Conservation (phyloP, 2,888 invertebrate species). For the Choristoneura rosaceana region DNA sequence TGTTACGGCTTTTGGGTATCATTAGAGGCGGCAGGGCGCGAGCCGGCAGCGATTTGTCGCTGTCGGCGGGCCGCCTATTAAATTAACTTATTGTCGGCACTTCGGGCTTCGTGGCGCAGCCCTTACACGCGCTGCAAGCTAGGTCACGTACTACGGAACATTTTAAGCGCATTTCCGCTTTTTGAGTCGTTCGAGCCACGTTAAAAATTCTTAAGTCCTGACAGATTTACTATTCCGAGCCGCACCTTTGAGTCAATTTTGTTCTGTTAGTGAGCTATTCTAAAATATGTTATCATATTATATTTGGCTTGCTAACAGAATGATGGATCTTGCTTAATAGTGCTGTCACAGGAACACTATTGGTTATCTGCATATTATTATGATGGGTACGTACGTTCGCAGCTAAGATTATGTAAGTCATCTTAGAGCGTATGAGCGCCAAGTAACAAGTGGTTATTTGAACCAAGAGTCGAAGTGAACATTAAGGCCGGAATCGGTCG, state of each 20-base stretch:
- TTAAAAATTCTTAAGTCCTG: constrained; percentile 46
- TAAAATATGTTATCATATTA: background rate
- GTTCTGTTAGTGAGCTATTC: background rate
- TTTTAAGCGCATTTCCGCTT: constrained; percentile 77
- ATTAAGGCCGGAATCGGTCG: too few species aligned
- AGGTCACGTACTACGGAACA: constrained; percentile 74
- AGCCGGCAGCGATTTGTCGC: constrained; percentile 54
- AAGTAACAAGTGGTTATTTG: too few species aligned
- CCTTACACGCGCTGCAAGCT: constrained; percentile 42
- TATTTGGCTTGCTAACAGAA: background rate
- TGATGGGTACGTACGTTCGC: too few species aligned
- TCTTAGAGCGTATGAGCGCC: too few species aligned
- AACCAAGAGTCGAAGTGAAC: too few species aligned
- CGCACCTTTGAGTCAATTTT: constrained; percentile 12
- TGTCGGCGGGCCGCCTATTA: constrained; percentile 50
- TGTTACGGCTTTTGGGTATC: constrained; percentile 47
- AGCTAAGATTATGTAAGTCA: too few species aligned
- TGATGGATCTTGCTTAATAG: background rate
- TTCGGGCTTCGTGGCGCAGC: constrained; percentile 28
- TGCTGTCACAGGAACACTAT: background rate
- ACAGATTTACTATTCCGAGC: constrained; percentile 31
- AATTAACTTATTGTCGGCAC: constrained; percentile 51
- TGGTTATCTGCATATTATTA: background rate
- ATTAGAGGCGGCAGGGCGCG: constrained; percentile 46
- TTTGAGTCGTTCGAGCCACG: constrained; percentile 61